A percentile compares a stretch with the other conserved stretches of the same genome.
Conservation (phyloP, 2,113 vertebrate genomes). For the Gallinago undulata region DNA sequence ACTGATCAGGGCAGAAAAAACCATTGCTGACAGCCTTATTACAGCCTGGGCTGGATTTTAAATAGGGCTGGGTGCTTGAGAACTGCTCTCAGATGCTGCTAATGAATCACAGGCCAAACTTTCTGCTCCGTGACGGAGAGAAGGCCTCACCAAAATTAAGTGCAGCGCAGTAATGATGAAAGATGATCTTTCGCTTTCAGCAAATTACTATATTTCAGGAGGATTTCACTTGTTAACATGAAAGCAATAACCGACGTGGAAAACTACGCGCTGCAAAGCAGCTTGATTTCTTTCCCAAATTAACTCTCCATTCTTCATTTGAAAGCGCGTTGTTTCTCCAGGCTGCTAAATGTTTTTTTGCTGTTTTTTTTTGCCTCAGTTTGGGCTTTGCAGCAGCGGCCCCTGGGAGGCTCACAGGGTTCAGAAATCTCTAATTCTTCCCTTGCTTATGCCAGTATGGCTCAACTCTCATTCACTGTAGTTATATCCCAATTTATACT, state of each 20-base stretch:
- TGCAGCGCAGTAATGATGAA: neutral
- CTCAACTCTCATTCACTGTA: neutral
- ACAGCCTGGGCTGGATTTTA: neutral
- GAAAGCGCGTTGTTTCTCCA: neutral
- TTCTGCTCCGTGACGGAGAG: neutral
- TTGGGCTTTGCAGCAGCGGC: neutral
- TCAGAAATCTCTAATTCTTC: neutral
- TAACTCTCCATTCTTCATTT: constrained; percentile 44
- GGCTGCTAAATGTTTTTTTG: neutral
- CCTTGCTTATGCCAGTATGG: accelerated
- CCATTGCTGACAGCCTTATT: neutral
- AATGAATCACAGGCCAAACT: neutral
- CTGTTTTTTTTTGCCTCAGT: neutral
- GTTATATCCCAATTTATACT: neutral
- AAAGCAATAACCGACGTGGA: constrained; percentile 39
- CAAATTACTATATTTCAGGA: constrained; percentile 50
- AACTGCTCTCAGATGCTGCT: neutral
- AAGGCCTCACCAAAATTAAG: constrained; percentile 20
- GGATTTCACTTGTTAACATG: constrained; percentile 43
- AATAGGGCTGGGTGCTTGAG: constrained; percentile 1
- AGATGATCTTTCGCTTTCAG: constrained; percentile 41
- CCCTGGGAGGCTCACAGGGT: neutral
- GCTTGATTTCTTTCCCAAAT: constrained; percentile 34
- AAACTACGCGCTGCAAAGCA: constrained; percentile 27
- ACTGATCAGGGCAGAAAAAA: neutral